Evolutionary conservation across 2,888 invertebrate species (phyloP).

Genomic region (Deilephila porcellus): DNA sequence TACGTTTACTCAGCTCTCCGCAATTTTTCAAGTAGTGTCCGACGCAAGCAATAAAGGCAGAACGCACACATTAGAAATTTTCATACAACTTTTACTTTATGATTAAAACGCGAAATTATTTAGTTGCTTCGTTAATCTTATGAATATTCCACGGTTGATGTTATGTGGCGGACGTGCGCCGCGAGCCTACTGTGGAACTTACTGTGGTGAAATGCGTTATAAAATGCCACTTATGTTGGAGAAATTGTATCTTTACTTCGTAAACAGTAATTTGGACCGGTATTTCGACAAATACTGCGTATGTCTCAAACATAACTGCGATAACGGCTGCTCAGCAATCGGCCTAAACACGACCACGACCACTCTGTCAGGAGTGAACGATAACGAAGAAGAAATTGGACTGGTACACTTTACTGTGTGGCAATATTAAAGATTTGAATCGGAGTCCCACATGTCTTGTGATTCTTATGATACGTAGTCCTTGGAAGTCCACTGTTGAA

Average conservation of each 20-base stretch:
- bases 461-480: too few relatives aligned
- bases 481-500: too few relatives aligned
- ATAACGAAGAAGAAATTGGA: too few relatives aligned
- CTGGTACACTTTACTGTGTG: too few relatives aligned
- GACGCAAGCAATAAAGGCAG: not conserved
- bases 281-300: too few relatives aligned
- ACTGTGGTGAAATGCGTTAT: constrained; percentile 11
- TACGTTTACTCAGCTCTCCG: not conserved
- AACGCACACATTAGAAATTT: constrained; percentile 10
- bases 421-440: too few relatives aligned
- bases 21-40: not conserved
- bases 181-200: not conserved
- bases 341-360: too few relatives aligned
- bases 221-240: constrained; percentile 2
- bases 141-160: constrained; percentile 14
- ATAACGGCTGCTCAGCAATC: too few relatives aligned
- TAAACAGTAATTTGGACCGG: not conserved
- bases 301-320: too few relatives aligned
- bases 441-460: too few relatives aligned
- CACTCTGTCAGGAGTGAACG: too few relatives aligned
- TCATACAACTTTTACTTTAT: constrained; percentile 26
- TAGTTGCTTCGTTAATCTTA: constrained; percentile 22
- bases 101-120: constrained; percentile 16
- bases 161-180: not conserved
- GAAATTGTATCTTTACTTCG: constrained; percentile 14